Conservation (phyloP, 1,140 invertebrate genomes). For the Oscheius sp. region DNA sequence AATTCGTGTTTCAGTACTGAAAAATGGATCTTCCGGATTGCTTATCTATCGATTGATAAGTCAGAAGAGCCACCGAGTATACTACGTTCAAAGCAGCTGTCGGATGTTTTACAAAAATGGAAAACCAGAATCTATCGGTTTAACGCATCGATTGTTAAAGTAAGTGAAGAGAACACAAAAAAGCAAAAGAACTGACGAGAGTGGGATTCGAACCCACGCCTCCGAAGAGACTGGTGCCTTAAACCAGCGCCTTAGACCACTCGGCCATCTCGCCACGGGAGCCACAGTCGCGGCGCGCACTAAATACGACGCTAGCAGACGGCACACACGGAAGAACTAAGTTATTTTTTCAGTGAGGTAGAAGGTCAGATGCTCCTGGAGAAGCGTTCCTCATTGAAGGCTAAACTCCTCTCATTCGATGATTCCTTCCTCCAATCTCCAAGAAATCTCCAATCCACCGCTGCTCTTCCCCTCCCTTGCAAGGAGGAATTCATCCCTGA, state of each 20-base stretch:
- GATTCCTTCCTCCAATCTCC: constrained; percentile 44
- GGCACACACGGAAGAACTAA: too few relatives aligned
- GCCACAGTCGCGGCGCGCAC: too few relatives aligned
- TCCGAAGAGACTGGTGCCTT: constrained; percentile 96
- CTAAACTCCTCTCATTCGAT: constrained; percentile 43
- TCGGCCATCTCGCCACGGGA: constrained; percentile 87
- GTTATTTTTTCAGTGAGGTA: constrained; percentile 48
- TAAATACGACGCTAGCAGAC: too few relatives aligned
- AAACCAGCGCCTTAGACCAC: constrained; percentile 99
- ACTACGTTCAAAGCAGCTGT: constrained; percentile 96
- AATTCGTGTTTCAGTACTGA: constrained; percentile 76
- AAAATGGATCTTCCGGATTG: constrained; percentile 95
- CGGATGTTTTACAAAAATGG: constrained; percentile 96
- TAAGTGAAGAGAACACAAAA: constrained; percentile 20
- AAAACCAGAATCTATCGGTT: constrained; percentile 96
- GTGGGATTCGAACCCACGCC: constrained; percentile 64
- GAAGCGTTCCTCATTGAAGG: constrained; percentile 40
- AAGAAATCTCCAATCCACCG: constrained; percentile 39
- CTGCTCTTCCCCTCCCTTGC: constrained; percentile 35
- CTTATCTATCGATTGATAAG: constrained; percentile 83
- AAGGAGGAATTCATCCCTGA: not conserved
- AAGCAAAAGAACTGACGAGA: too few relatives aligned
- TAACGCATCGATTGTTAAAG: constrained; percentile 73
- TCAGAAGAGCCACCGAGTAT: constrained; percentile 75
- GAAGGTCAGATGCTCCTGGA: constrained; percentile 44